Conservation (phyloP, 2,797 vertebrate species). For the Coregonus suidteri region DNA sequence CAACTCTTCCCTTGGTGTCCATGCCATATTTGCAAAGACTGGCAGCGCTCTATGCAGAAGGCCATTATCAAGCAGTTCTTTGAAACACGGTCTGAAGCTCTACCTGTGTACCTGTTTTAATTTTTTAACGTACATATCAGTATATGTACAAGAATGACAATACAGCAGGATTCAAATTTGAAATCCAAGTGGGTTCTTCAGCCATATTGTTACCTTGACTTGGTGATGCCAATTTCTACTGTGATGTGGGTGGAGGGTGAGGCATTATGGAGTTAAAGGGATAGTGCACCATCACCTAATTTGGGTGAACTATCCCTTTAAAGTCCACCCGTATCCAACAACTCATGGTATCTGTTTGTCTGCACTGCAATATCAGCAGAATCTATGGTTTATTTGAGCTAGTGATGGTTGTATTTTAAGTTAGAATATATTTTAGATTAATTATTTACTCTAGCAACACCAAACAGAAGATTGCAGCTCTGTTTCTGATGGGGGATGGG, state of each 20-base stretch:
- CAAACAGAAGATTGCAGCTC: too few relatives aligned
- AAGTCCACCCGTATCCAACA: conserved; percentile 41
- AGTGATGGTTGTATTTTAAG: conserved; percentile 10
- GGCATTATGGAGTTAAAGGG: neutral
- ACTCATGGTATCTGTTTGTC: conserved; percentile 15
- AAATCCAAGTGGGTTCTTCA: neutral
- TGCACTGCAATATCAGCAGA: conserved; percentile 33
- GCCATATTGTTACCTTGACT: conserved; percentile 5
- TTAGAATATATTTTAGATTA: neutral
- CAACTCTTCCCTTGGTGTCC: neutral
- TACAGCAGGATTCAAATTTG: conserved; percentile 25
- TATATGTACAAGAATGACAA: conserved; percentile 25
- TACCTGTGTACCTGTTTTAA: too few relatives aligned
- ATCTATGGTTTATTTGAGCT: conserved; percentile 15
- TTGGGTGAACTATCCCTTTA: conserved; percentile 8
- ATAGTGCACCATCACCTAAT: conserved; percentile 26
- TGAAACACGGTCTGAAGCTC: neutral
- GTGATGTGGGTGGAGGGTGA: neutral
- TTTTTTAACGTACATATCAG: conserved; percentile 36
- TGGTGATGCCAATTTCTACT: neutral
- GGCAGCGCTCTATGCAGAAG: neutral
- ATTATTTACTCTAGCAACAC: neutral
- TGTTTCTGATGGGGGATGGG: neutral
- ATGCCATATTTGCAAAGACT: neutral
- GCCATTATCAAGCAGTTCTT: conserved; percentile 45